These are phyloP conservation scores for Limnephilus marmoratus DNA, from an alignment of 2,888 invertebrate species.

Conservation along the genomic window DNA sequence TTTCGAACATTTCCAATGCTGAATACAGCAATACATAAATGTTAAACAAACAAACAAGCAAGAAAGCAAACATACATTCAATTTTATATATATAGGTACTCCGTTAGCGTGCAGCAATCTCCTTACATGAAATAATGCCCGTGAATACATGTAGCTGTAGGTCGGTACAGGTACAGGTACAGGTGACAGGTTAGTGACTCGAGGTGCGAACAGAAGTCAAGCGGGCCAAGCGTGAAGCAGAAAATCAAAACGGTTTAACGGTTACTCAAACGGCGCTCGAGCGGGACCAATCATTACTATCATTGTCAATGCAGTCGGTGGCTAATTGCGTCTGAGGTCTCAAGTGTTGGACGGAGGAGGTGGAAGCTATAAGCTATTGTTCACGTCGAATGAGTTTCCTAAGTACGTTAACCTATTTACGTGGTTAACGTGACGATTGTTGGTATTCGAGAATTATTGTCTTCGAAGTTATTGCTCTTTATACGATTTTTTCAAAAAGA, in stretches of 20 bases:
- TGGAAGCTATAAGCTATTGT: neutral
- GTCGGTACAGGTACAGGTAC: neutral
- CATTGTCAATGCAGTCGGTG: conserved; percentile 2
- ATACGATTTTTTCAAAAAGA: neutral
- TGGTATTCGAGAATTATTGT: neutral
- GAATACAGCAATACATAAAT: no score
- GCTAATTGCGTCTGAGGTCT: neutral
- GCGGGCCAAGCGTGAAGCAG: neutral
- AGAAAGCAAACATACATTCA: no score
- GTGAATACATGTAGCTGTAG: neutral
- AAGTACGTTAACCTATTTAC: neutral
- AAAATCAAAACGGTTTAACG: neutral
- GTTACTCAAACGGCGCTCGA: neutral
- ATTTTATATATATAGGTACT: no score
- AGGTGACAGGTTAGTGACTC: neutral
- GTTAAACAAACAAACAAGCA: no score
- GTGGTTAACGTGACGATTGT: neutral
- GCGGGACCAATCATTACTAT: neutral
- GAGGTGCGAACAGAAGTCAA: neutral
- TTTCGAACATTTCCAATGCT: no score
- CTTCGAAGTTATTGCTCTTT: neutral
- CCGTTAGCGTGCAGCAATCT: no score
- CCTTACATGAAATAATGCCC: neutral
- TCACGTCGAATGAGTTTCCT: neutral
- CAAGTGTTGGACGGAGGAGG: neutral